Evolutionary conservation across 2,888 invertebrate genomes (phyloP), one percentile per base, ranked within the genome.

Genomic region (Acleris laterana): DNA sequence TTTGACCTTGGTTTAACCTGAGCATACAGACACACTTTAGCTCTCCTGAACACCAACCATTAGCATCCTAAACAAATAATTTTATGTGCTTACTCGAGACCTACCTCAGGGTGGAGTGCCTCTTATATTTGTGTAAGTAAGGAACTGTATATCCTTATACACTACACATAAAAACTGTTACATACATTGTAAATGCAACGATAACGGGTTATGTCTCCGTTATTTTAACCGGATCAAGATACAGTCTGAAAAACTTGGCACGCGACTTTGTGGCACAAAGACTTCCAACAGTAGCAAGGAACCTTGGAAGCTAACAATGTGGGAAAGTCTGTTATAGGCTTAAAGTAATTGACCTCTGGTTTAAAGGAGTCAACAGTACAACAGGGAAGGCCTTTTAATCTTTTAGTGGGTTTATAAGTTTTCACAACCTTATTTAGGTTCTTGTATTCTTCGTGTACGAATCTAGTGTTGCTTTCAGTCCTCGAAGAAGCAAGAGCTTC

Each of bases 191-290:
- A 55, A 55, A 22, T 16, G 53, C 19, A 42, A 20, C 38, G 20
- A 42, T 19, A 42, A 55, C 42, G 42, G 22, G 42, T 20, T 16
- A 20, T 20, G 38, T 55, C 20, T 38, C 55, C n/a, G 7, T 16
- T 11, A 32, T n/a, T 46, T 46, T 42, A 55, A 55, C 20, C 28
- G n/a, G 59, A 60, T 65, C 65, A 65, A 60, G 60, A 65, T 65
- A 49, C 46, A 60, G 42, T 55, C 59, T 57, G 28, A 56, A 65
- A 60, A 60, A 28, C 60, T 50, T 65, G 50, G 60, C 65, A 60
- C 65, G 65, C 60, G 49, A 60, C 50, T 50, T 32, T 60, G 49
- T 57, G 17, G 25, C 46, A 25, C 55, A 55, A 53, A 44, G 48
- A 49, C 42, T 25, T 56, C 25, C 49, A 25, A 49, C 55, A 62